phyloP scores from a whole-genome alignment of 2,888 invertebrate species.

The Metellina segmentata region DNA sequence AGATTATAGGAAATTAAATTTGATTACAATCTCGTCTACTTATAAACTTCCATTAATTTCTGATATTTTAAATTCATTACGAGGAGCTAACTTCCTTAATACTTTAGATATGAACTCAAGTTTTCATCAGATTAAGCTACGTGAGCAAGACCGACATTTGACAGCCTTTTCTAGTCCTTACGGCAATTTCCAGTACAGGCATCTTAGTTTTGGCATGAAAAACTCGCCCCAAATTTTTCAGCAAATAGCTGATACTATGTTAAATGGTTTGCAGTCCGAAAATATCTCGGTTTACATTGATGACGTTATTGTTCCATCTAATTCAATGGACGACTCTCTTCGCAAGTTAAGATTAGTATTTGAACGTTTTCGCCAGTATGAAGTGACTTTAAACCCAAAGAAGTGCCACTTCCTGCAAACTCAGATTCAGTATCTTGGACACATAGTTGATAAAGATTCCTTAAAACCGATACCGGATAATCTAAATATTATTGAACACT shows the following conservation, averaged over 20 bases:
- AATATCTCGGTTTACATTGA: conserved; percentile 15
- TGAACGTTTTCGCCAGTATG: conserved; percentile 3
- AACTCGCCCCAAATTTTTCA: conserved; percentile 12
- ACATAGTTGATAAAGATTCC: too few species aligned
- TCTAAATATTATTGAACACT: background rate
- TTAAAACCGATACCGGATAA: background rate
- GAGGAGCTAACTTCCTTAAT: too few species aligned
- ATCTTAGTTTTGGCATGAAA: conserved; percentile 29
- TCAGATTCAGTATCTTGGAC: background rate
- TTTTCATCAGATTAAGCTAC: background rate
- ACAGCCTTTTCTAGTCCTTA: conserved; percentile 11
- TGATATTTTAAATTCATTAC: too few species aligned
- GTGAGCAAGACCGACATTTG: background rate
- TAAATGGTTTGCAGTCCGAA: conserved; percentile 13
- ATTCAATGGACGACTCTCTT: background rate
- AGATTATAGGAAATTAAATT: too few species aligned
- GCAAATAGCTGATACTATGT: background rate
- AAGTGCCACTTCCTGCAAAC: conserved; percentile 9
- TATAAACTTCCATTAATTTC: too few species aligned
- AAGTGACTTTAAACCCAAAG: conserved; percentile 3
- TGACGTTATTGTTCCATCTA: background rate
- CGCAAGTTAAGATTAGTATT: conserved; percentile 15
- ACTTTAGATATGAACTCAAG: too few species aligned
- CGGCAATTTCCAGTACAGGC: too few species aligned
- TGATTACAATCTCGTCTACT: too few species aligned